A percentile compares a stretch with the other conserved stretches of the same genome.
Evolutionary conservation across 1,140 invertebrate genomes (phyloP).

Genomic region (Delia radicum): DNA sequence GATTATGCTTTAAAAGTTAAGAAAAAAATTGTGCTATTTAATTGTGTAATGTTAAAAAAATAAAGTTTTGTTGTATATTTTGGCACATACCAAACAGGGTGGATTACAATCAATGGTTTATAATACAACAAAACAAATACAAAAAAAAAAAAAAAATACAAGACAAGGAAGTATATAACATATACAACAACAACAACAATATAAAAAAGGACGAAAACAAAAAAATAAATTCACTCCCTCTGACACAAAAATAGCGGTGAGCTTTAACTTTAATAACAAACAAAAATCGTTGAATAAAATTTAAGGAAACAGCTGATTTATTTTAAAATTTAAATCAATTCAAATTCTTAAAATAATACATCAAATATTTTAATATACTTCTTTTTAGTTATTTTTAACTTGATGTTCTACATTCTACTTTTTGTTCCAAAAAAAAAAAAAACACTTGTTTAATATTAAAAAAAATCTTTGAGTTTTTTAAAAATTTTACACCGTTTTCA

Average conservation of each 20-base stretch:
- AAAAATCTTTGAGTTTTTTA: too few species aligned
- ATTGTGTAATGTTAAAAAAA: background rate
- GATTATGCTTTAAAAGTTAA: background rate
- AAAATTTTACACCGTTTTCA: too few species aligned
- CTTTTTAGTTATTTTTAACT: too few species aligned
- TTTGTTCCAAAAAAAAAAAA: too few species aligned
- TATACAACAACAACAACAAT: background rate
- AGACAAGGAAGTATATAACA: background rate
- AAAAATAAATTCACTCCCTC: background rate
- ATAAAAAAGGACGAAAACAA: too few species aligned
- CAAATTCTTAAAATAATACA: too few species aligned
- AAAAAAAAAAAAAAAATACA: background rate
- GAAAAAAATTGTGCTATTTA: background rate
- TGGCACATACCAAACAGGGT: background rate
- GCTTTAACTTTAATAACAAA: too few species aligned
- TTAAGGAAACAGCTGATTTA: background rate
- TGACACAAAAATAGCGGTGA: background rate
- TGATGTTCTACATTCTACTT: too few species aligned
- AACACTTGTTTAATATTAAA: too few species aligned
- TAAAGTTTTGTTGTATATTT: background rate
- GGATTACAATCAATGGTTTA: background rate
- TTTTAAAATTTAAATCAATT: background rate
- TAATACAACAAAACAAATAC: background rate
- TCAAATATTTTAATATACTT: too few species aligned
- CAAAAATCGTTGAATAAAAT: too few species aligned